Percentiles rank a stretch among this genome's conserved stretches.
Conservation (phyloP, 2,888 invertebrate species). For the Andrena fulva region DNA sequence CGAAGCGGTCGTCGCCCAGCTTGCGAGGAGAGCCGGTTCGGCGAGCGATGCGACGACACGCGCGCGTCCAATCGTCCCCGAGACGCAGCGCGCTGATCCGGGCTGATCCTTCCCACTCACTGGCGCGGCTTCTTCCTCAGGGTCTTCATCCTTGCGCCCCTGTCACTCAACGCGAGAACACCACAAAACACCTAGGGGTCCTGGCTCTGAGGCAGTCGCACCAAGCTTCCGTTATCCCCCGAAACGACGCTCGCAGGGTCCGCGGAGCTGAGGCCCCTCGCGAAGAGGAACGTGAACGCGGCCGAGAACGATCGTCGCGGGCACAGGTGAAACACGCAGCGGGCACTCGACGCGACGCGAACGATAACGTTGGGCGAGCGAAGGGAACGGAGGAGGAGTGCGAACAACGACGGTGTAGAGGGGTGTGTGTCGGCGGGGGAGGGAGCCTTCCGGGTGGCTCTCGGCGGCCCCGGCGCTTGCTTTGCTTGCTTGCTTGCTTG, state of each 20-base stretch:
- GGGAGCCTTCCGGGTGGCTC: constrained; percentile 52
- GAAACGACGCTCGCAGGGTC: too few species aligned
- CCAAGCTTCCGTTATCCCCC: too few species aligned
- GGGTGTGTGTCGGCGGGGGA: constrained; percentile 39
- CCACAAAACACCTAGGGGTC: neutral
- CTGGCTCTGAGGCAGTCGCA: neutral
- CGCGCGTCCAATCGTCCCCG: constrained; percentile 45
- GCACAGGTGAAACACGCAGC: constrained; percentile 14
- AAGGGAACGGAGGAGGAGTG: constrained; percentile 60
- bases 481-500: constrained; percentile 40
- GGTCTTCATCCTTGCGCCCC: constrained; percentile 34
- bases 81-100: constrained; percentile 39
- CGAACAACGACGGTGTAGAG: constrained; percentile 51
- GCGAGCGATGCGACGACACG: constrained; percentile 47
- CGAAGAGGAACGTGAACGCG: too few species aligned
- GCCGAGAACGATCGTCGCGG: neutral
- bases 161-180: neutral
- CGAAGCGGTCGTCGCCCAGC: constrained; percentile 46
- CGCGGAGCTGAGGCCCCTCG: too few species aligned
- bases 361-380: constrained; percentile 33
- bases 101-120: constrained; percentile 39
- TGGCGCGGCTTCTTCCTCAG: constrained; percentile 22
- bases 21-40: constrained; percentile 38
- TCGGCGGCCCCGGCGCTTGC: constrained; percentile 48
- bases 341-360: constrained; percentile 58